These are phyloP conservation scores for Drosophila pseudotakahashii DNA, from an alignment of 2,888 invertebrate species.

Conservation along the genomic window DNA sequence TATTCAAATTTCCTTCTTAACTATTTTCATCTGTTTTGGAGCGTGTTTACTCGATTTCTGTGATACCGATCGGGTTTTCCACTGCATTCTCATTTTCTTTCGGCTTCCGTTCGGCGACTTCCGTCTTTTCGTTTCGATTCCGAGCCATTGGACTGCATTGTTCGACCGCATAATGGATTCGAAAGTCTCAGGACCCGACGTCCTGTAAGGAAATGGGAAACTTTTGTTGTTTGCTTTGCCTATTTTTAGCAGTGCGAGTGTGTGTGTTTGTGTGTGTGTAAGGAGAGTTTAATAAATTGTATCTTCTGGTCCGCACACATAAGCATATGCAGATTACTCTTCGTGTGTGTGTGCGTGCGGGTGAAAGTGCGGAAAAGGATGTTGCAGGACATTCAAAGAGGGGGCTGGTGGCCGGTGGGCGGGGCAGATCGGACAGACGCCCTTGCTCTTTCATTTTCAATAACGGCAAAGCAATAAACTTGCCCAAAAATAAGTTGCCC, in stretches of 20 bases:
- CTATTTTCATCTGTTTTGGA: no score
- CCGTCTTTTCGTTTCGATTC: neutral
- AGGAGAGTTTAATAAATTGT: slow-evolving; percentile 64
- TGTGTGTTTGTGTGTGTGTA: slow-evolving; percentile 19
- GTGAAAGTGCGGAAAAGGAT: slow-evolving; percentile 3
- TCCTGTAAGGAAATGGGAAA: slow-evolving; percentile 24
- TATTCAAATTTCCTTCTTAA: neutral
- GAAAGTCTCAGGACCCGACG: neutral
- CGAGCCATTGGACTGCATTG: slow-evolving; percentile 3
- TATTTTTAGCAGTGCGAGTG: slow-evolving; percentile 26
- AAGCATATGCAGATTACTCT: slow-evolving; percentile 55
- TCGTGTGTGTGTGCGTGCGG: neutral
- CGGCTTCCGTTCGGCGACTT: slow-evolving; percentile 9
- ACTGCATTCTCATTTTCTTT: slow-evolving; percentile 2
- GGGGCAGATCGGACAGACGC: neutral
- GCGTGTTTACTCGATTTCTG: neutral
- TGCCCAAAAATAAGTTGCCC: slow-evolving; percentile 31
- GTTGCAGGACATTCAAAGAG: neutral
- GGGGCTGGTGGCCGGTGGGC: neutral
- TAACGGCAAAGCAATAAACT: slow-evolving; percentile 63
- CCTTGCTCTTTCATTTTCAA: slow-evolving; percentile 53
- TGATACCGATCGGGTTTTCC: neutral
- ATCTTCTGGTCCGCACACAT: slow-evolving; percentile 47
- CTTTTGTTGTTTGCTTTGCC: slow-evolving; percentile 37
- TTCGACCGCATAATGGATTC: neutral